Base-by-base conservation (phyloP, 2,113 vertebrate species). In the Cottus gobio region DNA sequence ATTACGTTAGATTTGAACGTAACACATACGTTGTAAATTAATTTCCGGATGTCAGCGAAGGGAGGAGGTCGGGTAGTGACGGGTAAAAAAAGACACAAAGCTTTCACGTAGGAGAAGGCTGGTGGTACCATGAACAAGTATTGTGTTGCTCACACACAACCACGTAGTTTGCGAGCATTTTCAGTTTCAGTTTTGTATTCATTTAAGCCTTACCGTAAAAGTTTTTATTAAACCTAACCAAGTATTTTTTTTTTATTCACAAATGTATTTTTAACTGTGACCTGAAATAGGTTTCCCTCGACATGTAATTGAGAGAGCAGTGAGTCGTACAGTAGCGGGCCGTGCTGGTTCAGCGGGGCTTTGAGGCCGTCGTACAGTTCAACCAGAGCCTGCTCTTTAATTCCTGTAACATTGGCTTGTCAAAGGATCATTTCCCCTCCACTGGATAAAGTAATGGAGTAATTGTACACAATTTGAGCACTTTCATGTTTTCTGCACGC, bases 401-500 rank as follows among this genome's bases (percentile, higher is more conserved):
- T 84, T 80, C 34, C 64, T 67, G 30, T 46, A 50, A 80, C 73
- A 63, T n/a, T 64, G 50, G 24, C 69, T 76, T 71, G 58, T 81
- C 86, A 83, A 69, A 65, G 54, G 48, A 72, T 79, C 71, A 85
- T 80, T 88, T 82, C 56, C 48, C 50, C 83, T 63, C 78, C 66
- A 76, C 54, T 69, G 73, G 54, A 79, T 82, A 77, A 80, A 77
- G 73, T 85, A 85, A 88, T 85, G 65, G 46, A 75, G 71, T 85
- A 72, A 88, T 52, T 83, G 67, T 79, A 62, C 64, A 71, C 52
- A 90, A 85, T 76, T 87, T 30, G 54, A 77, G 56, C 75, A 69
- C 80, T 82, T 90, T 88, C 75, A 79, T 90, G 84, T 86, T 84
- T 86, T 87, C 50, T 75, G 62, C 85, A 83, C 4, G 57, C 71